These are phyloP conservation scores for Microcebus jonahi DNA, from an alignment of 2,113 vertebrate genomes.

Conservation along the genomic window DNA sequence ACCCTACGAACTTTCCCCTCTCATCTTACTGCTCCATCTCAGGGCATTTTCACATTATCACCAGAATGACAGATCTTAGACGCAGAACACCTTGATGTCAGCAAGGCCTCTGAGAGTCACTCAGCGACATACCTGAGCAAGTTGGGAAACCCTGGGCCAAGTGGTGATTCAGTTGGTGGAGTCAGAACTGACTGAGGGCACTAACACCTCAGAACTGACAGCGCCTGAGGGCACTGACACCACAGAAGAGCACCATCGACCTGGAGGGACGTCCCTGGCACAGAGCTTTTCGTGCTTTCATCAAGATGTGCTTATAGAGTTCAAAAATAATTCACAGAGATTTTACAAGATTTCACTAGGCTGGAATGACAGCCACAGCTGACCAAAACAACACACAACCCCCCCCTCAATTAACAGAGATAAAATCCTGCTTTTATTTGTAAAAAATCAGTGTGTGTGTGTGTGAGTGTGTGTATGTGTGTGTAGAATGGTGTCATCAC, in stretches of 20 bases:
- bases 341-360: neutral
- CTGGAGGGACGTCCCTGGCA: neutral
- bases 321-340: conserved; percentile 26
- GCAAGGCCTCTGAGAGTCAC: neutral
- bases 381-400: neutral
- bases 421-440: neutral
- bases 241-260: neutral
- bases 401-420: neutral
- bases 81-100: neutral
- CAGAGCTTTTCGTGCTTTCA: neutral
- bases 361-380: neutral
- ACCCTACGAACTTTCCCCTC: neutral
- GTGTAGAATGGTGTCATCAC: neutral
- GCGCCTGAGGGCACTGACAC: neutral
- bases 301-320: neutral
- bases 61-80: neutral
- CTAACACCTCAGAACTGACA: neutral
- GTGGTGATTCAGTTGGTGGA: neutral
- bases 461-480: neutral
- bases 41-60: neutral
- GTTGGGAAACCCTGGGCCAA: neutral
- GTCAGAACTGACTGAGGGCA: neutral
- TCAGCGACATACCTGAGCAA: neutral
- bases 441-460: neutral
- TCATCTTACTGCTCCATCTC: neutral